Percentiles rank a stretch among this genome's conserved stretches.
These are phyloP conservation scores for Muscidifurax raptorellus DNA, from an alignment of 1,140 invertebrate genomes.

Conservation along the genomic window DNA sequence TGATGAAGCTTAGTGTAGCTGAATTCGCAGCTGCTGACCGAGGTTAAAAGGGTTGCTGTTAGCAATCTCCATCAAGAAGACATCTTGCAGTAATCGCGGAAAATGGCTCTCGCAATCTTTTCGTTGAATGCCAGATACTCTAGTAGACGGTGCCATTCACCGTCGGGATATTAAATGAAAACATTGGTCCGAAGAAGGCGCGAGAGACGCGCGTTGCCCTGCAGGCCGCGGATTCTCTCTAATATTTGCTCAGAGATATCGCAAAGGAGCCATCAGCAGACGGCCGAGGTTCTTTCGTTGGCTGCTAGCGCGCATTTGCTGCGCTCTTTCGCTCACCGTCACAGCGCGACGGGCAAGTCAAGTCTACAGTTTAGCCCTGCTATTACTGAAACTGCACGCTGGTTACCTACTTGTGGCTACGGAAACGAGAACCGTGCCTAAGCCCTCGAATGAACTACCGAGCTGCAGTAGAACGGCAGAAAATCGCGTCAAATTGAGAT, in stretches of 20 bases:
- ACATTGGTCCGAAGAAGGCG: slow-evolving; percentile 65
- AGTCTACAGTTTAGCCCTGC: background rate
- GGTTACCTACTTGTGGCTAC: background rate
- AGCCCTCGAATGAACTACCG: background rate
- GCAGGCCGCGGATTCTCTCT: slow-evolving; percentile 54
- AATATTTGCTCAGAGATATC: slow-evolving; percentile 73
- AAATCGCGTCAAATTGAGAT: background rate
- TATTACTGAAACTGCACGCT: background rate
- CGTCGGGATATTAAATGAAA: slow-evolving; percentile 72
- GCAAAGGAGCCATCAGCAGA: slow-evolving; percentile 69
- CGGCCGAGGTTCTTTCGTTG: slow-evolving; percentile 9
- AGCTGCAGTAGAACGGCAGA: background rate
- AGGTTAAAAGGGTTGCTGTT: slow-evolving; percentile 40
- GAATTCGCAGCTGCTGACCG: background rate
- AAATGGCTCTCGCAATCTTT: slow-evolving; percentile 74
- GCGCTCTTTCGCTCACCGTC: background rate
- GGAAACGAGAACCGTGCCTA: background rate
- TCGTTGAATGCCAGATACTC: slow-evolving; percentile 66
- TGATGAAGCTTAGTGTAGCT: background rate
- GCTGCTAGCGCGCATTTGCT: background rate
- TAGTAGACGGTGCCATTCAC: slow-evolving; percentile 63
- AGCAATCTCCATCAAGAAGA: slow-evolving; percentile 72
- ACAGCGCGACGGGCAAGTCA: background rate
- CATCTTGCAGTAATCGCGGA: slow-evolving; percentile 71
- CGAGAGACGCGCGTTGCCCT: slow-evolving; percentile 36